A percentile compares a stretch with the other conserved stretches of the same genome.
These are phyloP conservation scores for Himalopsyche japonica DNA, from an alignment of 2,888 invertebrate species.

Conservation along the genomic window DNA sequence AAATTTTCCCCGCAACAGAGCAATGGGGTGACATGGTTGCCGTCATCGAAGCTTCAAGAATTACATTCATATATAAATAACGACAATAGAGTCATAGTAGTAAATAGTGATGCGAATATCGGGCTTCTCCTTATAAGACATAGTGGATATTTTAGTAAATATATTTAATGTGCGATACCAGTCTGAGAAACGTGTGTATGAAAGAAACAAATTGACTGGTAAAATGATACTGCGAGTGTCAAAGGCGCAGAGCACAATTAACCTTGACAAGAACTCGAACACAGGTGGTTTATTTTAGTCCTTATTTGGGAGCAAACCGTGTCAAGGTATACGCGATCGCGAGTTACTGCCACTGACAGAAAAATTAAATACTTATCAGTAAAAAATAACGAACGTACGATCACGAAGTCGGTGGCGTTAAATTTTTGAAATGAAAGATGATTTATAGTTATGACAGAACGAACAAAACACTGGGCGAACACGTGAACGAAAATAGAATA, in stretches of 20 bases:
- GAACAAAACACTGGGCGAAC: not conserved
- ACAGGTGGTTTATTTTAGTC: slow-evolving; percentile 6
- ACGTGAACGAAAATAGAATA: not conserved
- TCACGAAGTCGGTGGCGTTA: not conserved
- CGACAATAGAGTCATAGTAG: slow-evolving; percentile 67
- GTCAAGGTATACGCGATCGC: slow-evolving; percentile 28
- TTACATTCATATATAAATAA: slow-evolving; percentile 62
- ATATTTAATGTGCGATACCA: not conserved
- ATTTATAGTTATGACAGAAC: not conserved
- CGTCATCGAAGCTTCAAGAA: not conserved
- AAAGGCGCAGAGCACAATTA: not conserved
- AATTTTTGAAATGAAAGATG: not conserved
- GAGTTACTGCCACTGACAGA: no score
- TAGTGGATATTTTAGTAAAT: slow-evolving; percentile 44
- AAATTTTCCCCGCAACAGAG: not conserved
- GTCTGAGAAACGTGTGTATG: not conserved
- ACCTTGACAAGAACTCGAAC: not conserved
- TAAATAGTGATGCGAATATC: slow-evolving; percentile 71
- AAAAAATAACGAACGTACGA: not conserved
- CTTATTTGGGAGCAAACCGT: slow-evolving; percentile 33
- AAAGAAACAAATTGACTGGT: not conserved
- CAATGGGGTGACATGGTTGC: not conserved
- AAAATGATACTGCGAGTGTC: not conserved
- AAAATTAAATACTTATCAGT: no score
- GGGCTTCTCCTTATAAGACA: slow-evolving; percentile 68